Evolutionary conservation across 2,797 vertebrate species (phyloP).

Genomic region (Psittacula derbiana): DNA sequence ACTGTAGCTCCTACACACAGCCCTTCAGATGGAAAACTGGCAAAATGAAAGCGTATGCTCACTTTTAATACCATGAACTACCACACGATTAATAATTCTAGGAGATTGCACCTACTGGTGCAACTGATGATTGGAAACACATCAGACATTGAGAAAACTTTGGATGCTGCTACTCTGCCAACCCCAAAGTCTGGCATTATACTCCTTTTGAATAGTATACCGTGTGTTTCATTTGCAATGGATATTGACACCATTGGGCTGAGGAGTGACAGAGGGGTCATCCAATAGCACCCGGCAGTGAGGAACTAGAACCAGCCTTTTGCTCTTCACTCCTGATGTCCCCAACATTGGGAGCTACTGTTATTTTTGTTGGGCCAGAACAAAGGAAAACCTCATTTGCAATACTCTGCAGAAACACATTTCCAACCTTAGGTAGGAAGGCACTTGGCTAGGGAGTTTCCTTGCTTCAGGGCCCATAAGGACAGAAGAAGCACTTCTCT

Average conservation of each 20-base stretch:
- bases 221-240: not conserved
- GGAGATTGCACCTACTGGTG: rapidly evolving
- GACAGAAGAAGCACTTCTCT: not conserved
- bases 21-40: not conserved
- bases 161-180: not conserved
- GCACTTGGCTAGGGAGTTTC: not conserved
- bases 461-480: not conserved
- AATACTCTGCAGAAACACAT: not conserved
- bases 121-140: not conserved
- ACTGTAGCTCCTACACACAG: not conserved
- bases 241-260: rapidly evolving
- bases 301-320: not conserved
- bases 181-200: not conserved
- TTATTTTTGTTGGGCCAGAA: not conserved
- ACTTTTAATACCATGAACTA: not conserved
- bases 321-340: rapidly evolving
- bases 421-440: not conserved
- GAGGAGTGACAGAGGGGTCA: not conserved
- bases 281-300: rapidly evolving
- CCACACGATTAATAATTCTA: not conserved
- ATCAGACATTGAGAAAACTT: not conserved
- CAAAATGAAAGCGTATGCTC: not conserved
- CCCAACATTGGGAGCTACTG: not conserved
- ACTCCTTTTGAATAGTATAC: not conserved
- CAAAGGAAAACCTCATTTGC: not conserved